These are phyloP conservation scores for Volucella inflata DNA, from an alignment of 2,888 invertebrate genomes.

Conservation along the genomic window DNA sequence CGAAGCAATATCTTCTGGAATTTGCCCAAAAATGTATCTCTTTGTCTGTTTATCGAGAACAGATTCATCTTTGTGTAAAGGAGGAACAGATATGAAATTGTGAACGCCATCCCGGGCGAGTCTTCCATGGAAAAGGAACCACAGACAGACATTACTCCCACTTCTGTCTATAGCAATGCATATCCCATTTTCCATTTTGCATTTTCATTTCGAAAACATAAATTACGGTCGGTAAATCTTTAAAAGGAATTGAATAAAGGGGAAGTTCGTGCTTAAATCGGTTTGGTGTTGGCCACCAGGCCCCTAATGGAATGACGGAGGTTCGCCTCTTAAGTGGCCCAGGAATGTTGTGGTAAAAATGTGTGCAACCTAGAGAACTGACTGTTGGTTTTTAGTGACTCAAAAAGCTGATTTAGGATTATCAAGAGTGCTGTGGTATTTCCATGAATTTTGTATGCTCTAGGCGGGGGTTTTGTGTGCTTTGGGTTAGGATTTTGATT, in stretches of 20 bases:
- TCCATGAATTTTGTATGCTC: too few species aligned
- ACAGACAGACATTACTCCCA: not conserved
- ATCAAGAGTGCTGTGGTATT: not conserved
- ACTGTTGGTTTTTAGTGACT: not conserved
- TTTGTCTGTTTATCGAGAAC: too few species aligned
- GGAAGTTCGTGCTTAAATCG: constrained; percentile 12
- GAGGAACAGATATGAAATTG: too few species aligned
- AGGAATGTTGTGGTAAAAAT: constrained; percentile 1
- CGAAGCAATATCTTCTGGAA: too few species aligned
- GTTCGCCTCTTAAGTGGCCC: not conserved
- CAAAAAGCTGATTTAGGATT: constrained; percentile 17
- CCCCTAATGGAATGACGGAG: constrained; percentile 5
- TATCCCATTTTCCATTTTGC: not conserved
- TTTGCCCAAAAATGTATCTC: too few species aligned
- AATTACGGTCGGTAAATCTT: not conserved
- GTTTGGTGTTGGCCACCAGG: constrained; percentile 3
- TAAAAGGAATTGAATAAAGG: not conserved
- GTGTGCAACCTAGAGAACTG: constrained; percentile 13
- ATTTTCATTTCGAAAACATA: constrained; percentile 12
- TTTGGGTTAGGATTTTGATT: too few species aligned
- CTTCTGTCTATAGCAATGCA: constrained; percentile 13
- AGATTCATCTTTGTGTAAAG: too few species aligned
- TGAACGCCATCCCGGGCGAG: too few species aligned
- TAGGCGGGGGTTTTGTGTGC: too few species aligned
- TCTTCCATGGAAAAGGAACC: not conserved